Conservation (phyloP, 2,797 vertebrate genomes). For the Rousettus madagascariensis region DNA sequence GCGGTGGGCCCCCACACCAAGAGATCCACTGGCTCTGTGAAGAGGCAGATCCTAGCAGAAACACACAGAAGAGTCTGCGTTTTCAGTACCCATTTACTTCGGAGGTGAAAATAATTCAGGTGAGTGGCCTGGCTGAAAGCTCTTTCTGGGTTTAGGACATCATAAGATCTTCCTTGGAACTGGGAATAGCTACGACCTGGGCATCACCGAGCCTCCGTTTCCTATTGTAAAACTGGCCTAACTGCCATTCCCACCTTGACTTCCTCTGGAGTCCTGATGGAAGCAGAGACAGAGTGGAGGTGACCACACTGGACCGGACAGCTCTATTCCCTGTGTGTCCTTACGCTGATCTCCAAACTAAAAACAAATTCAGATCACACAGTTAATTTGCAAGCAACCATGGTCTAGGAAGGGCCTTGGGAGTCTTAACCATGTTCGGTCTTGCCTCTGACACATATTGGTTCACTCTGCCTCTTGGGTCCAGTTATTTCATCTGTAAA, state of each 20-base stretch:
- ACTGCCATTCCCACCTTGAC: no score
- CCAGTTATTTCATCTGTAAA: background rate
- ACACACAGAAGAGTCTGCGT: background rate
- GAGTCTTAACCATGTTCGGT: background rate
- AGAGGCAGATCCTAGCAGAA: background rate
- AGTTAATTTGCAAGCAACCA: background rate
- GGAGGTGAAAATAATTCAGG: background rate
- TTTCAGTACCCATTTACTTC: background rate
- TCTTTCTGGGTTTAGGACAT: background rate
- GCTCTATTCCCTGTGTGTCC: background rate
- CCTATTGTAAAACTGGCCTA: background rate
- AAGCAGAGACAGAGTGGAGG: background rate
- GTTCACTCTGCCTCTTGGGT: background rate
- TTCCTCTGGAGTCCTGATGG: background rate
- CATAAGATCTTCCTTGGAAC: background rate
- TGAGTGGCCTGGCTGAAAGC: background rate
- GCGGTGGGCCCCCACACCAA: background rate
- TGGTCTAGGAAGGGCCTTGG: background rate
- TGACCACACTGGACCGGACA: background rate
- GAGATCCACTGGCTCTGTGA: background rate
- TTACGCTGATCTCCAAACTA: background rate
- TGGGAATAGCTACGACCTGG: background rate
- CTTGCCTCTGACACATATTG: background rate
- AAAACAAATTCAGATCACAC: background rate
- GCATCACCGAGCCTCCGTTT: background rate